Evolutionary conservation across 2,797 vertebrate genomes (phyloP).

Genomic region (Crocodylus rhombifer): DNA sequence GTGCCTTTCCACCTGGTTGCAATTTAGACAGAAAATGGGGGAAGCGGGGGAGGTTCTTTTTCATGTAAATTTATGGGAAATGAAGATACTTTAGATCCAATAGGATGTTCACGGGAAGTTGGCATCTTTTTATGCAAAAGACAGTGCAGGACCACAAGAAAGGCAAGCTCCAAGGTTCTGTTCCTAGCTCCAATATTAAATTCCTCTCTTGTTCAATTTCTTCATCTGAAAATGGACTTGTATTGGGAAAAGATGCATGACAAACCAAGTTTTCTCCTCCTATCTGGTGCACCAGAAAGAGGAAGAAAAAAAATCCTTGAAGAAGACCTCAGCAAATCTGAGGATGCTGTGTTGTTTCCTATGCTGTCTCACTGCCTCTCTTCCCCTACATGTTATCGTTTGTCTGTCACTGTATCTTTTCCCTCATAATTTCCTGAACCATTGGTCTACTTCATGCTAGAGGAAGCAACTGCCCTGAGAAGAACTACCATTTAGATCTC

Average conservation of each 20-base stretch:
- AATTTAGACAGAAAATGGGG: neutral
- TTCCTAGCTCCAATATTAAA: neutral
- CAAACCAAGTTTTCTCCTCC: neutral
- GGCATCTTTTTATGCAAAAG: neutral
- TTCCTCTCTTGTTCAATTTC: neutral
- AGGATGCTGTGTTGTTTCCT: neutral
- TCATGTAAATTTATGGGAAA: neutral
- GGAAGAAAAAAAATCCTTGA: neutral
- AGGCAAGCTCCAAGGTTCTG: neutral
- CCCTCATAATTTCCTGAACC: neutral
- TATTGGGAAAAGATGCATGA: fast-evolving
- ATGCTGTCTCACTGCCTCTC: neutral
- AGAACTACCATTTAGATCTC: neutral
- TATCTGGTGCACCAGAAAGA: neutral
- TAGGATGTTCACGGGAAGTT: neutral
- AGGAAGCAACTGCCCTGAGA: neutral
- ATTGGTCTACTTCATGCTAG: neutral
- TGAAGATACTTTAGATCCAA: neutral
- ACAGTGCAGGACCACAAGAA: neutral
- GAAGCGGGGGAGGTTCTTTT: neutral
- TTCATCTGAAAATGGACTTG: neutral
- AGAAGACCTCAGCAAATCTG: neutral
- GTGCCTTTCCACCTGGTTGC: neutral
- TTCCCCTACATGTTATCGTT: neutral
- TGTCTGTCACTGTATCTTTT: neutral